Conservation (phyloP, 1,140 invertebrate species). For the Dreissena rostriformis region DNA sequence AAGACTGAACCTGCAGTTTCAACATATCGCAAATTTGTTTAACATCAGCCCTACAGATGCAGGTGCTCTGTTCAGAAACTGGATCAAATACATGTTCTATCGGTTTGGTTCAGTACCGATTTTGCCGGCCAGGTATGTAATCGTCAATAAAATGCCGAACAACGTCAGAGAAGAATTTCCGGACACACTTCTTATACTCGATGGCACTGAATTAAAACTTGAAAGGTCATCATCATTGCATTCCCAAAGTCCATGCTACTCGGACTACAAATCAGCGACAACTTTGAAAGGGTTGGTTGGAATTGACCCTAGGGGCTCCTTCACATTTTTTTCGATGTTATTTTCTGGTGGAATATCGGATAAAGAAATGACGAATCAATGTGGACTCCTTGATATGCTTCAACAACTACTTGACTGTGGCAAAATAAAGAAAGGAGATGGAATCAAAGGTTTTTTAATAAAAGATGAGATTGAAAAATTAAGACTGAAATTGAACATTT, state of each 20-base stretch:
- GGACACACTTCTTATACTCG: conserved; percentile 46
- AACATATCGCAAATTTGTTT: too few relatives aligned
- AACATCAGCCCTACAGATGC: conserved; percentile 4
- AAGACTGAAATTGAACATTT: conserved; percentile 33
- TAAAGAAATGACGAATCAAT: conserved; percentile 54
- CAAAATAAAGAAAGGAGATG: conserved; percentile 38
- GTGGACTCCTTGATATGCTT: conserved; percentile 37
- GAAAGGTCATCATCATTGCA: conserved; percentile 33
- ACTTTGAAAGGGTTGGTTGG: conserved; percentile 60
- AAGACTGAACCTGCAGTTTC: too few relatives aligned
- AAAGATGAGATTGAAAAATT: conserved; percentile 26
- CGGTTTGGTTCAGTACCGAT: conserved; percentile 50
- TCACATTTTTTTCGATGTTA: conserved; percentile 55
- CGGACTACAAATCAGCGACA: conserved; percentile 60
- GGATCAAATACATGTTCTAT: conserved; percentile 58
- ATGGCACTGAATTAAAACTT: conserved; percentile 58
- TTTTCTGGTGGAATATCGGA: conserved; percentile 63
- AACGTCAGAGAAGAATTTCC: conserved; percentile 51
- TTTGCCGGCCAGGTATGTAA: conserved; percentile 44
- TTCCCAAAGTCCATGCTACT: conserved; percentile 59
- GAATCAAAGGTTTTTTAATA: conserved; percentile 49
- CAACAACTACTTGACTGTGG: conserved; percentile 3
- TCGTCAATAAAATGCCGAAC: conserved; percentile 43
- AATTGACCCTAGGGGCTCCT: conserved; percentile 55
- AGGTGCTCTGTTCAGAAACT: conserved; percentile 29